These are phyloP conservation scores for Bombyx mandarina DNA, from an alignment of 1,140 invertebrate genomes.

Conservation along the genomic window DNA sequence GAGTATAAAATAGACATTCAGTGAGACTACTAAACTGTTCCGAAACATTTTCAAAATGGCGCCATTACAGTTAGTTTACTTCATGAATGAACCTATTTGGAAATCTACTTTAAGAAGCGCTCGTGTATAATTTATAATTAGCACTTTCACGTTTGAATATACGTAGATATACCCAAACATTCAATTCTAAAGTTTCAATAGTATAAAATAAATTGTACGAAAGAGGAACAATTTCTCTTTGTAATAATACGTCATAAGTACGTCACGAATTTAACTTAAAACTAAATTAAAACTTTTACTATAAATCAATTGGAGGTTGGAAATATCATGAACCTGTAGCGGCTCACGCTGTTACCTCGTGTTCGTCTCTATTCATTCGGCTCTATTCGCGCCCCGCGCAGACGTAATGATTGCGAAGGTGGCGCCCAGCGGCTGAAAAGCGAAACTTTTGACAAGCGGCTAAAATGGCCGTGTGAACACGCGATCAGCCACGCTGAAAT, in stretches of 20 bases:
- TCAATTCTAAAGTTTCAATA: too few species aligned
- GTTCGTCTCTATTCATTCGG: slow-evolving; percentile 13
- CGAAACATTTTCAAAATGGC: too few species aligned
- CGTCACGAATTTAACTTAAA: slow-evolving; percentile 43
- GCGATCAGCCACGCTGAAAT: slow-evolving; percentile 52
- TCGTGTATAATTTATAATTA: too few species aligned
- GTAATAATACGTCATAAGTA: slow-evolving; percentile 8
- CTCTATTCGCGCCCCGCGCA: slow-evolving; percentile 60
- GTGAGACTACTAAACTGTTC: too few species aligned
- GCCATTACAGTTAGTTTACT: too few species aligned
- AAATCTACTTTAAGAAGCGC: too few species aligned
- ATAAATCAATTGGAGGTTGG: slow-evolving; percentile 52
- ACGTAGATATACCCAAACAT: too few species aligned
- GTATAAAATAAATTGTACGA: too few species aligned
- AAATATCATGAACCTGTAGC: slow-evolving; percentile 24
- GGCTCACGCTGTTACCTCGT: slow-evolving; percentile 3
- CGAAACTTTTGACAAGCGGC: slow-evolving; percentile 55
- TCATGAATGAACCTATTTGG: too few species aligned
- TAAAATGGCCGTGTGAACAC: slow-evolving; percentile 65
- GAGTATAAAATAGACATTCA: too few species aligned
- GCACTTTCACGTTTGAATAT: too few species aligned
- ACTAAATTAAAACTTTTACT: slow-evolving; percentile 59
- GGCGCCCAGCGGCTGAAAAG: slow-evolving; percentile 44
- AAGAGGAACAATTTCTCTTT: neutral
- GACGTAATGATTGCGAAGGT: slow-evolving; percentile 47